Conservation (phyloP, 2,113 vertebrate genomes). For the Thermophis baileyi region DNA sequence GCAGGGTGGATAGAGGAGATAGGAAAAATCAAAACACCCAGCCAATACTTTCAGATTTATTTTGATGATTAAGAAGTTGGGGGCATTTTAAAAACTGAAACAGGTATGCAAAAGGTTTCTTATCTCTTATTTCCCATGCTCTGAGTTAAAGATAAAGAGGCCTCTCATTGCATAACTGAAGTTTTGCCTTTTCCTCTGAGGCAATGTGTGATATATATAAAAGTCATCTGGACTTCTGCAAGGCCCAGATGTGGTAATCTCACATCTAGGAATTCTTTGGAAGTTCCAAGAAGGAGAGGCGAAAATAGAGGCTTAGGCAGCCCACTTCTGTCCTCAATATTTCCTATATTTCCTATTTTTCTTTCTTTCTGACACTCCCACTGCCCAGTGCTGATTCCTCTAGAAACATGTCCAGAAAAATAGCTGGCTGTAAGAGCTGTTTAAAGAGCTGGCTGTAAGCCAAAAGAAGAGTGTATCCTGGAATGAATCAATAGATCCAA, state of each 20-base stretch:
- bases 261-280: background rate
- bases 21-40: background rate
- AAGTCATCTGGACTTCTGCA: background rate
- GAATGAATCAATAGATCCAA: conserved; percentile 1
- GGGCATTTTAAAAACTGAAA: background rate
- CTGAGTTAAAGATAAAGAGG: background rate
- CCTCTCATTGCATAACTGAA: background rate
- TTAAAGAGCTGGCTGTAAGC: background rate
- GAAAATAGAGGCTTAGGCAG: background rate
- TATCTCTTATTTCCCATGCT: background rate
- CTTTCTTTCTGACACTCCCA: background rate
- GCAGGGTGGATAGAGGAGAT: background rate
- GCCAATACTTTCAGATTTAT: background rate
- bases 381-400: background rate
- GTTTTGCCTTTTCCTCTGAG: background rate
- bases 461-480: background rate
- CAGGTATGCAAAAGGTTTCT: background rate
- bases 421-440: background rate
- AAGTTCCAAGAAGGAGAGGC: background rate
- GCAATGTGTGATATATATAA: background rate
- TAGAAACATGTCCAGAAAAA: background rate
- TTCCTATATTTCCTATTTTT: background rate
- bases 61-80: background rate
- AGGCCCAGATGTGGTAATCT: background rate
- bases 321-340: background rate